phyloP scores from a whole-genome alignment of 2,888 invertebrate species.

The Drosophila crucigera region DNA sequence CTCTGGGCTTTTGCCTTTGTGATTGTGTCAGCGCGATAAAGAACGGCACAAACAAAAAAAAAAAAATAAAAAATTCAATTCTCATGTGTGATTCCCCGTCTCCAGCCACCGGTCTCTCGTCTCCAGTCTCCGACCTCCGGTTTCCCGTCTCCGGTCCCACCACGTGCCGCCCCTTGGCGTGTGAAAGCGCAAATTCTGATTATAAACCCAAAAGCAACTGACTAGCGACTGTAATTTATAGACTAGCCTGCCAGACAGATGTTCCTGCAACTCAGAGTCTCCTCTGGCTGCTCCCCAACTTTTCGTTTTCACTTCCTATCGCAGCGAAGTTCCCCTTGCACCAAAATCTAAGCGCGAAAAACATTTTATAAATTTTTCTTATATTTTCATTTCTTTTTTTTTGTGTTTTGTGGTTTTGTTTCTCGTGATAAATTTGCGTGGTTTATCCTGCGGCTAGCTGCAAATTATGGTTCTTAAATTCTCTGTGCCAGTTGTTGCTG shows the following conservation, averaged over 20 bases:
- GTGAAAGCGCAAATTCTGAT: constrained; percentile 79
- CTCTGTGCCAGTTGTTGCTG: constrained; percentile 48
- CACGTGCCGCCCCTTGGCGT: constrained; percentile 57
- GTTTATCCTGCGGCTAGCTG: constrained; percentile 73
- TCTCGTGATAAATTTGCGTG: constrained; percentile 78
- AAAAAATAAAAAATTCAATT: constrained; percentile 20
- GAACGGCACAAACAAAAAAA: constrained; percentile 42
- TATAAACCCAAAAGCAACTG: constrained; percentile 64
- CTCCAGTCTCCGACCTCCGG: not conserved
- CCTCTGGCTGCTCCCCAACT: constrained; percentile 34
- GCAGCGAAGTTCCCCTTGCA: constrained; percentile 27
- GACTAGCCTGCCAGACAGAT: constrained; percentile 61
- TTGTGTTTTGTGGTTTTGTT: constrained; percentile 44
- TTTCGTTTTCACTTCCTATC: constrained; percentile 76
- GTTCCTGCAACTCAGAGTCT: constrained; percentile 22
- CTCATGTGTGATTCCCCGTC: constrained; percentile 41
- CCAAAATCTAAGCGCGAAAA: constrained; percentile 38
- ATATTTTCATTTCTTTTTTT: constrained; percentile 17
- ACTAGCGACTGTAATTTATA: constrained; percentile 71
- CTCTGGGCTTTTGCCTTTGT: constrained; percentile 33
- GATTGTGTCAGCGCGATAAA: constrained; percentile 74
- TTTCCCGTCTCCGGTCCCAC: not conserved
- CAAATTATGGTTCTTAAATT: constrained; percentile 80
- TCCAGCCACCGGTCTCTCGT: not conserved
- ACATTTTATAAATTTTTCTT: constrained; percentile 29